These are phyloP conservation scores for Drosophila asahinai DNA, from an alignment of 1,140 invertebrate species.

Conservation along the genomic window DNA sequence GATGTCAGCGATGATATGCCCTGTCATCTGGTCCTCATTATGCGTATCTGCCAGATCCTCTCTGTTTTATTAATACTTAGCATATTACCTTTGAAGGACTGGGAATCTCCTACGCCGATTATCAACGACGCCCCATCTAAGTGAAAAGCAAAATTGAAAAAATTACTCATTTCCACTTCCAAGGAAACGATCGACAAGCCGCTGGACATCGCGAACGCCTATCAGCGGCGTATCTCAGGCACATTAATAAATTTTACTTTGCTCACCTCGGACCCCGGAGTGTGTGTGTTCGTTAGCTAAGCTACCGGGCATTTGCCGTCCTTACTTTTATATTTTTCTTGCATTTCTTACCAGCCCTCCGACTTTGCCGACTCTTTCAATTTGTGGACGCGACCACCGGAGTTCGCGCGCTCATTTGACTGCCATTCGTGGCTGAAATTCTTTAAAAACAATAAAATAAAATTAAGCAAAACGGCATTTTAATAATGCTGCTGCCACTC, in stretches of 20 bases:
- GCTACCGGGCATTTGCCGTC: slow-evolving; percentile 51
- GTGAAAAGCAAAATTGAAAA: slow-evolving; percentile 76
- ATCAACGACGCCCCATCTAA: slow-evolving; percentile 77
- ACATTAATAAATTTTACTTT: slow-evolving; percentile 84
- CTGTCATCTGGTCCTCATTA: slow-evolving; percentile 61
- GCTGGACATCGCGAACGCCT: slow-evolving; percentile 53
- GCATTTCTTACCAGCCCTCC: slow-evolving; percentile 18
- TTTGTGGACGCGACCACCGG: slow-evolving; percentile 62
- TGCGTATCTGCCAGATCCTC: slow-evolving; percentile 26
- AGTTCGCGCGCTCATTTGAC: slow-evolving; percentile 61
- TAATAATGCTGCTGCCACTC: slow-evolving; percentile 69
- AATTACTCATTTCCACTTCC: slow-evolving; percentile 84
- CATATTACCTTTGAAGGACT: slow-evolving; percentile 25
- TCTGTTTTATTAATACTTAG: slow-evolving; percentile 40
- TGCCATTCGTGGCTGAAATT: slow-evolving; percentile 72
- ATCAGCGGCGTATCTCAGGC: slow-evolving; percentile 80
- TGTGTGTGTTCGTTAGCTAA: slow-evolving; percentile 72
- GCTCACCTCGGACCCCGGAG: slow-evolving; percentile 41
- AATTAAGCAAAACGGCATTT: slow-evolving; percentile 84
- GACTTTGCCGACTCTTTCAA: slow-evolving; percentile 5
- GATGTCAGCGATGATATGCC: slow-evolving; percentile 47
- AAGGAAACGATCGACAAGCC: slow-evolving; percentile 73
- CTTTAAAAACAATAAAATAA: slow-evolving; percentile 81
- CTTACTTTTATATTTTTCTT: slow-evolving; percentile 13
- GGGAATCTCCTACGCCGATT: slow-evolving; percentile 51